A percentile compares a stretch with the other conserved stretches of the same genome.
Conservation (phyloP, 2,797 vertebrate genomes). For the Esox masquinongy region DNA sequence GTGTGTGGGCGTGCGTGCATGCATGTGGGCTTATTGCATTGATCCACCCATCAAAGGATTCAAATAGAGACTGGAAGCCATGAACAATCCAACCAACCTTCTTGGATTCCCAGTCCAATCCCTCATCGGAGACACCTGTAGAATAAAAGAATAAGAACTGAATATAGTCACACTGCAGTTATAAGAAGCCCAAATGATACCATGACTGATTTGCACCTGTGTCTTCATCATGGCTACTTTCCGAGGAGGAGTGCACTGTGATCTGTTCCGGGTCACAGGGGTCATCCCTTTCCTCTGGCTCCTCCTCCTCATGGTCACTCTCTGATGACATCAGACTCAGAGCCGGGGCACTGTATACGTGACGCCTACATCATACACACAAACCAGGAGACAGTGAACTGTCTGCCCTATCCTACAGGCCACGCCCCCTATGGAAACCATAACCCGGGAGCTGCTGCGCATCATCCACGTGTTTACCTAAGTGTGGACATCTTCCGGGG, state of each 20-base stretch:
- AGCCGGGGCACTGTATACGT: conserved; percentile 70
- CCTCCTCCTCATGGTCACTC: conserved; percentile 86
- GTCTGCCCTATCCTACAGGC: not conserved
- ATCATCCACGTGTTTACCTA: conserved; percentile 49
- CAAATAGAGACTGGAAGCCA: too few species aligned
- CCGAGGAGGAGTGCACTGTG: conserved; percentile 62
- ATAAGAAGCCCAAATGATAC: not conserved
- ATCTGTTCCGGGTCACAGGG: conserved; percentile 57
- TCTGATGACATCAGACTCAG: conserved; percentile 82
- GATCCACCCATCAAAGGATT: too few species aligned
- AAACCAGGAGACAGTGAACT: not conserved
- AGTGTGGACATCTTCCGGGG: conserved; percentile 65
- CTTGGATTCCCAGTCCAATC: conserved; percentile 72
- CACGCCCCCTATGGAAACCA: not conserved
- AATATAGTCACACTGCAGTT: not conserved
- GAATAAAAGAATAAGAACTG: conserved; percentile 12
- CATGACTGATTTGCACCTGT: conserved; percentile 38
- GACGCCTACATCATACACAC: conserved; percentile 61
- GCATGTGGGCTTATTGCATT: not conserved
- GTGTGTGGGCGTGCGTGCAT: not conserved
- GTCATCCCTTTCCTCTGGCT: conserved; percentile 44
- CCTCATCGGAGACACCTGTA: conserved; percentile 61
- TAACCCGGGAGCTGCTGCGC: not conserved
- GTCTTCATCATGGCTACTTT: conserved; percentile 70
- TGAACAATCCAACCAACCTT: conserved; percentile 69